These are phyloP conservation scores for Hypselothyrea guttata DNA, from an alignment of 2,888 invertebrate genomes.

Conservation along the genomic window DNA sequence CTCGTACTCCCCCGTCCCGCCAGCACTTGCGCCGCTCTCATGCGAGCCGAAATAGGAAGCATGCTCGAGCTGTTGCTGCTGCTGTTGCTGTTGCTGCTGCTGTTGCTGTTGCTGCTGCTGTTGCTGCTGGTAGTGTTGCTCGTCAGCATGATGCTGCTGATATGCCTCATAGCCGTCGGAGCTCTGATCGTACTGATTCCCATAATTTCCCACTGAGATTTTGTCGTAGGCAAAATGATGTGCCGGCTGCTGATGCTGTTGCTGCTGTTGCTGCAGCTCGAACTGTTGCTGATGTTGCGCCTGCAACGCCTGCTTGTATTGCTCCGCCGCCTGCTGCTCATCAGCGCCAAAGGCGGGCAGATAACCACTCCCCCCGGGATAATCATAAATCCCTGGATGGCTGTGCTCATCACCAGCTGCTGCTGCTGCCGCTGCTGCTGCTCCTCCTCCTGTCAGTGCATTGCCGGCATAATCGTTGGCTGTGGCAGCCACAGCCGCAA, in stretches of 20 bases:
- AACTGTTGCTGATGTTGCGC: background rate
- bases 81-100: constrained; percentile 34
- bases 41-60: constrained; percentile 20
- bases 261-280: constrained; percentile 21
- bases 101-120: constrained; percentile 54
- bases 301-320: constrained; percentile 15
- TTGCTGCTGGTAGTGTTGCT: constrained; percentile 49
- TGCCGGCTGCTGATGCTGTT: constrained; percentile 30
- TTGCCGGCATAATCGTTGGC: constrained; percentile 61
- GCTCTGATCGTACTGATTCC: constrained; percentile 75
- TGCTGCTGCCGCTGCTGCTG: constrained; percentile 27
- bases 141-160: constrained; percentile 41
- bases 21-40: constrained; percentile 12
- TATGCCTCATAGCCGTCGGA: constrained; percentile 63
- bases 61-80: constrained; percentile 31
- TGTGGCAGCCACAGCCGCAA: constrained; percentile 60
- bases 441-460: constrained; percentile 4
- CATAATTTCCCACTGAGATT: constrained; percentile 79
- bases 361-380: constrained; percentile 62
- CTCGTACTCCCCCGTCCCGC: constrained; percentile 50
- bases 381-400: constrained; percentile 70
- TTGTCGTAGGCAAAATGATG: constrained; percentile 71
- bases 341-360: constrained; percentile 55
- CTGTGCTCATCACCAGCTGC: constrained; percentile 34
- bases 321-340: constrained; percentile 43